Evolutionary conservation across 2,113 vertebrate species (phyloP).

Genomic region (Catharus fuscescens): DNA sequence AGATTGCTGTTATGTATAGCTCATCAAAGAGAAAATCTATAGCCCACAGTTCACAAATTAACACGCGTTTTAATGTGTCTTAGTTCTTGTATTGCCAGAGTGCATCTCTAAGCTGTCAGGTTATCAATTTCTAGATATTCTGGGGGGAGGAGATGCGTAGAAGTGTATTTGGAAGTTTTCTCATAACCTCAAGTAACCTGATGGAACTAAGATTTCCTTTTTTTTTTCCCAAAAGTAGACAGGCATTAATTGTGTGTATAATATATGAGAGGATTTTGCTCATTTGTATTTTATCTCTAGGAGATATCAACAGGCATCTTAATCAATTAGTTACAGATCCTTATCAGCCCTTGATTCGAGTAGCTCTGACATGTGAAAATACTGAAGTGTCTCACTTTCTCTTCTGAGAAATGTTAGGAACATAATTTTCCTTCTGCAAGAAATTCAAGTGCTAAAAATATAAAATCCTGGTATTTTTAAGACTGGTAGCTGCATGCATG

Average conservation of each 20-base stretch:
- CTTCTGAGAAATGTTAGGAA: not conserved
- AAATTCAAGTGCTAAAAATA: slow-evolving; percentile 23
- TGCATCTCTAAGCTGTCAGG: not conserved
- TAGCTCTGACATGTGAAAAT: not conserved
- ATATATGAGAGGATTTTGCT: not conserved
- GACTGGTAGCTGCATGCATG: not conserved
- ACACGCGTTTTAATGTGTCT: fast-evolving
- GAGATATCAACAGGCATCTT: not conserved
- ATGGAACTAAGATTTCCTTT: not conserved
- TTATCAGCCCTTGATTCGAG: not conserved
- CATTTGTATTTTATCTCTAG: slow-evolving; percentile 19
- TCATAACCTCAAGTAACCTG: not conserved
- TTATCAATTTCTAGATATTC: not conserved
- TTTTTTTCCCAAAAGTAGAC: not conserved
- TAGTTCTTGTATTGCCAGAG: not conserved
- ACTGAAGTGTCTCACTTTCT: not conserved
- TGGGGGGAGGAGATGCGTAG: fast-evolving
- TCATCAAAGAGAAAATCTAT: not conserved
- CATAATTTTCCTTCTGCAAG: not conserved
- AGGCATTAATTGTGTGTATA: not conserved
- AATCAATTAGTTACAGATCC: slow-evolving; percentile 5
- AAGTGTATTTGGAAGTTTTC: not conserved
- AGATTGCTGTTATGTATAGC: not conserved
- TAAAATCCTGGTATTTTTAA: not conserved
- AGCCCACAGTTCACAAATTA: not conserved